Evolutionary conservation across 2,888 invertebrate species (phyloP), one percentile per base, ranked within the genome.

Genomic region (Pseudeuparius sepicola): DNA sequence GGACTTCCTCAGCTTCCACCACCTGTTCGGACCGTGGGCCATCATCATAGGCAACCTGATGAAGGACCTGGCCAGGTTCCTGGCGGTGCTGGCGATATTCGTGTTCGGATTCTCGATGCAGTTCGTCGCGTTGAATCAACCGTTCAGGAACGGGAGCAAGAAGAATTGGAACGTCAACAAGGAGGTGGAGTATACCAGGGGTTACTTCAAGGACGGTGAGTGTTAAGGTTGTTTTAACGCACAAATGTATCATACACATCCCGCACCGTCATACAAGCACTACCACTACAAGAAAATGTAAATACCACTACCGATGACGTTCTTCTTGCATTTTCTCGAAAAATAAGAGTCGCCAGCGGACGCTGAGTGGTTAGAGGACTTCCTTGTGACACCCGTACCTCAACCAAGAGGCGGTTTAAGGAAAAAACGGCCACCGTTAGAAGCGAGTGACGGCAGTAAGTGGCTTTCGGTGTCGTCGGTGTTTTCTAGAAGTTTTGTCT

Each of bases 11-110:
- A 96, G 96, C 14, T 98, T 99, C 61, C 98, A 99, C 64, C 93
- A 98, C 65, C 72, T 99, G 12, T 99, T 99, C 60, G 98, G 98
- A 28, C 98, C 98, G 0, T 99, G 98, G 98, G 97, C 97, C 17
- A 98, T 99, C 57, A 99, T 99, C 60, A 99, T 99, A 55, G 88
- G 96, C 13, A 87, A 89, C 62, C 68, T 89, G 36, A 82, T 89
- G 76, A 89, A 89, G 61, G 93, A 94, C 63, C 69, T 94, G 49
- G 88, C 88, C n/a, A 72, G 93, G 56, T 99, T 99, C 64, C 73
- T 99, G 43, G 96, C 97, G 28, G 97, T 99, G 14, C 67, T 99
- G 56, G 84, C 89, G 17, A 93, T 99, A 61, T 99, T 99, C 66
- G 90, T 99, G 49, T 85, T 94, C 52, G 98, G 98, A 39, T 99